phyloP scores from a whole-genome alignment of 2,797 vertebrate genomes.

The Manis crassicaudata region DNA sequence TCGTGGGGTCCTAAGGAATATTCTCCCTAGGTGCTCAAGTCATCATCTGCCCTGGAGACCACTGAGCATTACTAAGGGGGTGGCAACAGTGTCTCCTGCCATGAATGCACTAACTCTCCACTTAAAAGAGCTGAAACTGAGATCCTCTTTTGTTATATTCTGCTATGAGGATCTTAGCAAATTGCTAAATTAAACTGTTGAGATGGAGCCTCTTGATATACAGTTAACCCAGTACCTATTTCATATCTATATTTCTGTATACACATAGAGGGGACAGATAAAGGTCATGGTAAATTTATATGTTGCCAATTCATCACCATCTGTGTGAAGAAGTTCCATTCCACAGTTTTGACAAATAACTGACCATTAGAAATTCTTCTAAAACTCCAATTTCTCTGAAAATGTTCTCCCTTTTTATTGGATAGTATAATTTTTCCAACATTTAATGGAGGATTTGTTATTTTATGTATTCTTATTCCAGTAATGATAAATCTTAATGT shows the following conservation, averaged over 20 bases:
- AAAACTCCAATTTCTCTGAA: not conserved
- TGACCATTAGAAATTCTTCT: not conserved
- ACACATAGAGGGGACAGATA: constrained; percentile 72
- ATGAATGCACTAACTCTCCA: not conserved
- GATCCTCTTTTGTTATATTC: constrained; percentile 64
- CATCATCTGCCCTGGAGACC: not conserved
- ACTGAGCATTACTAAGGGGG: not conserved
- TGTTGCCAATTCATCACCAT: constrained; percentile 75
- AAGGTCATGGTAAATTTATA: constrained; percentile 61
- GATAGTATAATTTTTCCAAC: not conserved
- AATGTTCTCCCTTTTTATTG: not conserved
- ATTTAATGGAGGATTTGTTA: not conserved
- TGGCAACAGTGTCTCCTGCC: not conserved
- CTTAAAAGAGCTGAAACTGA: constrained; percentile 66
- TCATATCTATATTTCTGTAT: not conserved
- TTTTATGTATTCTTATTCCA: not conserved
- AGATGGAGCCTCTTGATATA: constrained; percentile 66
- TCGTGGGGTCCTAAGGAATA: not conserved
- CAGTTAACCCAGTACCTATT: constrained; percentile 62
- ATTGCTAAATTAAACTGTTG: constrained; percentile 65
- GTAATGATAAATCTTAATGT: not conserved
- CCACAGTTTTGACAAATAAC: constrained; percentile 54
- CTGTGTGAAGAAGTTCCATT: constrained; percentile 48
- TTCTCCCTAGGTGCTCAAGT: not conserved
- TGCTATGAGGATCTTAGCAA: constrained; percentile 56